A percentile compares a stretch with the other conserved stretches of the same genome.
These are phyloP conservation scores for Patella caerulea DNA, from an alignment of 2,888 invertebrate species.

Conservation along the genomic window DNA sequence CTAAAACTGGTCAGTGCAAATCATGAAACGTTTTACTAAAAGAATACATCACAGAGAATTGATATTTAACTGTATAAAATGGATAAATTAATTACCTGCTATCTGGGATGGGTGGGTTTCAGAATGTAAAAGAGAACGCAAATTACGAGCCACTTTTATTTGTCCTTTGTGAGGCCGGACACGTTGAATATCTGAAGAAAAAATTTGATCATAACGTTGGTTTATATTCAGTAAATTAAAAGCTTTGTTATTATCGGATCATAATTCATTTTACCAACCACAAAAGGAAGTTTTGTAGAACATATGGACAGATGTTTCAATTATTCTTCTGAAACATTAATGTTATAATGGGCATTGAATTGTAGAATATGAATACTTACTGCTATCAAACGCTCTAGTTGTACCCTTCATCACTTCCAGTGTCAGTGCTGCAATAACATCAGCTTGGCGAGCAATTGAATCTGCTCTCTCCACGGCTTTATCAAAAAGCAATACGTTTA, in stretches of 20 bases:
- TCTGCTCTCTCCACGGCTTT: constrained; percentile 77
- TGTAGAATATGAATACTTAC: constrained; percentile 62
- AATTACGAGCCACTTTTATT: constrained; percentile 75
- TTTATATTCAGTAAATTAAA: no score
- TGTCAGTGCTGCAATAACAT: constrained; percentile 78
- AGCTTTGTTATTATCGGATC: no score
- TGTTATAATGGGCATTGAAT: no score
- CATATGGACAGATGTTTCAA: no score
- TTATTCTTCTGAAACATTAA: neutral
- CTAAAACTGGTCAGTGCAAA: neutral
- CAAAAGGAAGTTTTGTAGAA: no score
- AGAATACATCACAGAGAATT: neutral
- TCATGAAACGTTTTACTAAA: neutral
- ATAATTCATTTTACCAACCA: no score
- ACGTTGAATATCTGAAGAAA: constrained; percentile 75
- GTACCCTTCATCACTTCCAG: constrained; percentile 80
- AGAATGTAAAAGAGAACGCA: constrained; percentile 77
- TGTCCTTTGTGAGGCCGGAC: constrained; percentile 79
- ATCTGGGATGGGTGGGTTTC: constrained; percentile 78
- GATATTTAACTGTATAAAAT: neutral
- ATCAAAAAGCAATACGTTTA: neutral
- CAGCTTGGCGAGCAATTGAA: constrained; percentile 77
- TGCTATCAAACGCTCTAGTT: constrained; percentile 77
- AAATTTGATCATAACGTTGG: neutral
- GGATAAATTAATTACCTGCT: constrained; percentile 73